Evolutionary conservation across 2,797 vertebrate species (phyloP), one percentile per base, ranked within the genome.

Genomic region (Eulemur rubriventer): DNA sequence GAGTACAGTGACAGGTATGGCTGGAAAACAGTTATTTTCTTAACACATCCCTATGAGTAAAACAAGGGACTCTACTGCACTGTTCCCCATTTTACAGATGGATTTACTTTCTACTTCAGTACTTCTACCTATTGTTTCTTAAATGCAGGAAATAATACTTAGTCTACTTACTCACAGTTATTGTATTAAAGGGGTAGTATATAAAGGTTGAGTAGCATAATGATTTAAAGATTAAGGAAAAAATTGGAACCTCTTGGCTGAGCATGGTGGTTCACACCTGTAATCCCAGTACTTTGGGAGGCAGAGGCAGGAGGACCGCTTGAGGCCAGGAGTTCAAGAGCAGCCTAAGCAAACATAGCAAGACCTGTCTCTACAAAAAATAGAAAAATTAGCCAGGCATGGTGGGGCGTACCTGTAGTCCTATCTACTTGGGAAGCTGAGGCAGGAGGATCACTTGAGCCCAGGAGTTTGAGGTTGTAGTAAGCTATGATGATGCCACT

Each of bases 141-240:
- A 69, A 69, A 79, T 89, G 35, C 33, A 92, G 20, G 57, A 95
- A 93, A 61, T 91, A 91, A 57, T 76, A 78, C n/a, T 94, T 80
- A 70, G 6, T 50, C 17, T 91, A 35, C 89, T 91, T 91, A 75
- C 24, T 89, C 70, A 48, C 17, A 35, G 10, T 96, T 89, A 81
- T 65, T 95, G 1, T 67, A 70, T 95, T 91, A 91, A 76, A 41
- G 13, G 11, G 18, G 17, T 55, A 78, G 80, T 79, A 0, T 57
- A 7, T 91, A 89, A 85, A 80, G 28, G 22, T 63, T 95, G 67
- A 72, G 33, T 73, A 93, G 26, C 35, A 79, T 81, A 30, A 86
- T 73, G 18, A 73, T 85, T 72, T 82, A 89, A 94, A 92, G 55
- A 89, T 73, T 83, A 76, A 90, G 26, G n/a, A 35, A 75, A 67